These are phyloP conservation scores for Tinea pellionella DNA, from an alignment of 2,888 invertebrate genomes.

Conservation along the genomic window DNA sequence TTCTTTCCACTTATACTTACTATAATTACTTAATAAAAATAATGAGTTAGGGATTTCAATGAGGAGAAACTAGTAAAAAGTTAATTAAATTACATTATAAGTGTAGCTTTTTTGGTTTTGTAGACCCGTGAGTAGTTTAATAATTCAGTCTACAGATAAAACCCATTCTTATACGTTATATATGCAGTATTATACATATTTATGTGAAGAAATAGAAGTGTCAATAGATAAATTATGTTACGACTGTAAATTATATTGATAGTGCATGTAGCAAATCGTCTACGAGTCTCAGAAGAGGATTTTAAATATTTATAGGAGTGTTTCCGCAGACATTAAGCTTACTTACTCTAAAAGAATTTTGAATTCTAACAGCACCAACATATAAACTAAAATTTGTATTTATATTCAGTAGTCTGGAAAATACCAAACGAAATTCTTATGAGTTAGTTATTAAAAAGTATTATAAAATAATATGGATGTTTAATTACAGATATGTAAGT, in stretches of 20 bases:
- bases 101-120: background rate
- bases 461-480: no score
- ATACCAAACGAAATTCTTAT: background rate
- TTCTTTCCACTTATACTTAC: slow-evolving; percentile 9
- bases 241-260: slow-evolving; percentile 11
- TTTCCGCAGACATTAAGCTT: slow-evolving; percentile 28
- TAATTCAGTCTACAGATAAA: no score
- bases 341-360: slow-evolving; percentile 26
- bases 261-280: slow-evolving; percentile 26
- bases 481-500: no score
- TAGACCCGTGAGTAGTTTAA: background rate
- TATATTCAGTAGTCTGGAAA: background rate
- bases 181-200: background rate
- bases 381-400: background rate
- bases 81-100: background rate
- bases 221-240: slow-evolving; percentile 15
- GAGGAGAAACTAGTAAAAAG: background rate
- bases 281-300: slow-evolving; percentile 24
- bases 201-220: background rate
- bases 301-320: slow-evolving; percentile 37
- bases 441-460: no score
- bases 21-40: slow-evolving; percentile 9
- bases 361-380: slow-evolving; percentile 17
- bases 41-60: slow-evolving; percentile 8
- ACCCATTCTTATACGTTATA: no score